phyloP scores from a whole-genome alignment of 2,113 vertebrate genomes.

The Periophthalmodon schlosseri region DNA sequence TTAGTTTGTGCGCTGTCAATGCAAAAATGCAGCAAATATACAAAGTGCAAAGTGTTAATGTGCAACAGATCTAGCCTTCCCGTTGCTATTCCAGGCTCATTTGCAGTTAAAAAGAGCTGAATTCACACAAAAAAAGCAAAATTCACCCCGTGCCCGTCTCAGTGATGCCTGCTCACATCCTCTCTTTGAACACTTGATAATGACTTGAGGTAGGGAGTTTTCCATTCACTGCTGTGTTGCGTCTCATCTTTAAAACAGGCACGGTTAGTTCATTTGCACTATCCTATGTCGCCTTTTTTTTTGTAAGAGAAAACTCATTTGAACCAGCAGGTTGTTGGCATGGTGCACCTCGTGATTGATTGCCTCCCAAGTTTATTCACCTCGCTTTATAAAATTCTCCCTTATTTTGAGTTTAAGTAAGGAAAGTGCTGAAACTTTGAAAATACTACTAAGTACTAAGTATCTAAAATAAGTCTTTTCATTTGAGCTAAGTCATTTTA shows the following conservation, averaged over 20 bases:
- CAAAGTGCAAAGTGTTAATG: neutral
- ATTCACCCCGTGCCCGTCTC: neutral
- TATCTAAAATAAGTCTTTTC: no score
- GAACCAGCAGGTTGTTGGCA: constrained; percentile 17
- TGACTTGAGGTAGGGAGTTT: constrained; percentile 25
- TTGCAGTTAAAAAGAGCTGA: no score
- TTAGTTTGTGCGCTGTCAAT: neutral
- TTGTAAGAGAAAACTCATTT: constrained; percentile 21
- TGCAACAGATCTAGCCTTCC: neutral
- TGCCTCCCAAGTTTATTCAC: neutral
- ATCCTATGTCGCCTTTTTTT: constrained; percentile 9
- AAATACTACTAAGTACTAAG: neutral
- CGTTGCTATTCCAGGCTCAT: neutral
- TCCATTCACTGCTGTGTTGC: constrained; percentile 1
- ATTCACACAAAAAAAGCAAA: no score
- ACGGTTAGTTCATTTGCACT: constrained; percentile 18
- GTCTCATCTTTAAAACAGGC: constrained; percentile 3
- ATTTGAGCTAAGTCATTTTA: no score
- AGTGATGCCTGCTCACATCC: constrained; percentile 32
- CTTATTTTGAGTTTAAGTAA: neutral
- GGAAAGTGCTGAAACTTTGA: neutral
- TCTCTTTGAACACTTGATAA: constrained; percentile 29
- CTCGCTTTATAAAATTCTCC: neutral
- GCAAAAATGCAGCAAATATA: neutral
- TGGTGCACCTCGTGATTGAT: constrained; percentile 41